Conservation (phyloP, 35 echinoderm and acorn worm genomes). For the Nesometra sesokonis region DNA sequence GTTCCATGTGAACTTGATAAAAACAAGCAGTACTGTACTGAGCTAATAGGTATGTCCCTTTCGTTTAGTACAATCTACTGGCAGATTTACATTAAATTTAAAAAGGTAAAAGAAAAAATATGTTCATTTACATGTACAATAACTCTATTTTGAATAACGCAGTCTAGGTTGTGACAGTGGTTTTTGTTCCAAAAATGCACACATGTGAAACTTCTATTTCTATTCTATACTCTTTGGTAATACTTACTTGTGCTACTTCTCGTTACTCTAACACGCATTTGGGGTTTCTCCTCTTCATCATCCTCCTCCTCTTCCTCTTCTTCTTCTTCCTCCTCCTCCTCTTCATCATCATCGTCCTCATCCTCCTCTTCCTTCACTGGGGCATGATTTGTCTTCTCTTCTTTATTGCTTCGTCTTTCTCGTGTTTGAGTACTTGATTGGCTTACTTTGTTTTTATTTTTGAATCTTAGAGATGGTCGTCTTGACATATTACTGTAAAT, state of each 20-base stretch:
- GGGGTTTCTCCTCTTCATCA: background rate
- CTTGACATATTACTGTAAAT: background rate
- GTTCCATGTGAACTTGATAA: too few species aligned
- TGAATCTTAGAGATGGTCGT: background rate
- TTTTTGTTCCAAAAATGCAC: too few species aligned
- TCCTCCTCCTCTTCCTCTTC: background rate
- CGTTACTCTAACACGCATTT: background rate
- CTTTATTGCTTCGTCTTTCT: background rate
- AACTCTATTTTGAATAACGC: too few species aligned
- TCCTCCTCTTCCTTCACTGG: constrained; percentile 3
- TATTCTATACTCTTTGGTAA: background rate
- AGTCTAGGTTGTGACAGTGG: too few species aligned
- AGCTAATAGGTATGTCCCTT: too few species aligned
- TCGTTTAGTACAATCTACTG: too few species aligned
- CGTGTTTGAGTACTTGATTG: background rate
- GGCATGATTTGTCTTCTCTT: constrained; percentile 22
- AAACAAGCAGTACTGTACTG: too few species aligned
- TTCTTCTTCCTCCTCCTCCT: background rate
- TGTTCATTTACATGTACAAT: too few species aligned
- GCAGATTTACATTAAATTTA: too few species aligned
- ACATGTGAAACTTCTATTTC: background rate
- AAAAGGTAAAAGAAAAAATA: too few species aligned
- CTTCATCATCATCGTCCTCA: constrained; percentile 19
- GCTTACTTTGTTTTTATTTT: constrained; percentile 17
- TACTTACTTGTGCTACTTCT: background rate